Percentiles rank a stretch among this genome's conserved stretches.
Conservation (phyloP, 1,140 invertebrate species). For the Drosophila hydei region DNA sequence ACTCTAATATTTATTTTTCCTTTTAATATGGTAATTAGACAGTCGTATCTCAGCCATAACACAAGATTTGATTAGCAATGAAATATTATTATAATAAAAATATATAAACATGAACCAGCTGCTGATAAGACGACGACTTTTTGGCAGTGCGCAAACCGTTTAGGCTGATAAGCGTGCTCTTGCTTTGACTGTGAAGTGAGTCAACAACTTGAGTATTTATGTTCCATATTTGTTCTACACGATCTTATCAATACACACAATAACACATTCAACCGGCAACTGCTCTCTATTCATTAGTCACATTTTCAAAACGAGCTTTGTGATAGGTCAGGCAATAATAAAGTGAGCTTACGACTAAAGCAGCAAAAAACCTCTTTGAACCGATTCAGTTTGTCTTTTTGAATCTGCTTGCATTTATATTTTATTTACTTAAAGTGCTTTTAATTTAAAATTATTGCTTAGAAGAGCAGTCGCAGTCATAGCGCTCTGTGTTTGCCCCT, state of each 20-base stretch:
- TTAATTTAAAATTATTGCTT: too few species aligned
- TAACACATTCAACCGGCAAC: neutral
- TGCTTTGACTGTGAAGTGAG: constrained; percentile 10
- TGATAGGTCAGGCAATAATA: constrained; percentile 44
- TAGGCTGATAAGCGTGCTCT: constrained; percentile 10
- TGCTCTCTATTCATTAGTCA: constrained; percentile 24
- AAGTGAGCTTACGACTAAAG: constrained; percentile 5
- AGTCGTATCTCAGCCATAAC: constrained; percentile 8
- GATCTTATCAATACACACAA: constrained; percentile 23
- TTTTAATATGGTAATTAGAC: constrained; percentile 25
- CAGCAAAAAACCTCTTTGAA: constrained; percentile 7
- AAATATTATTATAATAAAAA: neutral
- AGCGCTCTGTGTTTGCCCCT: too few species aligned
- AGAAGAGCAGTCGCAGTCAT: too few species aligned
- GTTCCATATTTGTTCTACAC: constrained; percentile 8
- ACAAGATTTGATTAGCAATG: neutral
- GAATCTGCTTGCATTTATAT: neutral
- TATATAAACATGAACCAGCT: constrained; percentile 14
- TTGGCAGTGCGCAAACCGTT: constrained; percentile 1
- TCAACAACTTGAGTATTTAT: constrained; percentile 23
- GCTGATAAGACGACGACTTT: constrained; percentile 25
- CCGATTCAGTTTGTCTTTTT: constrained; percentile 5
- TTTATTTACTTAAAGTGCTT: too few species aligned
- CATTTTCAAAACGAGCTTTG: constrained; percentile 23
- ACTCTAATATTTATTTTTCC: neutral